Evolutionary conservation across 2,888 invertebrate genomes (phyloP), one percentile per base, ranked within the genome.

Genomic region (Pogonocherus hispidulus): DNA sequence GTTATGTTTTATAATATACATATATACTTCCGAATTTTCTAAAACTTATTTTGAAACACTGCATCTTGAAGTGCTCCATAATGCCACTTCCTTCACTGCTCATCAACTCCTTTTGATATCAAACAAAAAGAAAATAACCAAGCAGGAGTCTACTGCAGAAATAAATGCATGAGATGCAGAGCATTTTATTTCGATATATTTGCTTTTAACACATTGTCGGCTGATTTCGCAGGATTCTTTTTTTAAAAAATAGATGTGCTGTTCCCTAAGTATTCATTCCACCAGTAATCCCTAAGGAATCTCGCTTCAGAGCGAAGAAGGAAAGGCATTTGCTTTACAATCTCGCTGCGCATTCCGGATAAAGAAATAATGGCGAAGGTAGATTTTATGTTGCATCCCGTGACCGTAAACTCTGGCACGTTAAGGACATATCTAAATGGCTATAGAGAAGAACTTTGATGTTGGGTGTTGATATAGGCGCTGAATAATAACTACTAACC

Each of bases 321-420:
- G 41, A 14, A 41, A 41, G 41, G 41, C 16, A 41, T 41, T 41
- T 41, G 41, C 41, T 41, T 41, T 41, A 41, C 41, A 41, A 41
- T 41, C 41, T 41, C 41, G 41, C 41, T 41, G 41, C 41, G 41
- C 41, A 41, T 41, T 41, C 41, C 41, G 41, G 41, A 41, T 41
- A 41, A 41, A 41, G 41, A 41, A 41, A 41, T 41, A 41, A 41
- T 14, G 41, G 41, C 14, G 14, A n/a, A 41, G 41, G 41, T 41
- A 41, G 41, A 41, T 41, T 41, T 41, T 41, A 41, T 41, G 41
- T 41, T 41, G 41, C 41, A 41, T 41, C 41, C 5, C 41, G 16
- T 41, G 41, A 14, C 41, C 14, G 41, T 41, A 41, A 41, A 41
- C 41, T 41, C 41, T 14, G 41, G 5, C 41, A 41, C 5, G 41